Evolutionary conservation across 2,113 vertebrate genomes (phyloP).

Genomic region (Cnemophilus loriae): DNA sequence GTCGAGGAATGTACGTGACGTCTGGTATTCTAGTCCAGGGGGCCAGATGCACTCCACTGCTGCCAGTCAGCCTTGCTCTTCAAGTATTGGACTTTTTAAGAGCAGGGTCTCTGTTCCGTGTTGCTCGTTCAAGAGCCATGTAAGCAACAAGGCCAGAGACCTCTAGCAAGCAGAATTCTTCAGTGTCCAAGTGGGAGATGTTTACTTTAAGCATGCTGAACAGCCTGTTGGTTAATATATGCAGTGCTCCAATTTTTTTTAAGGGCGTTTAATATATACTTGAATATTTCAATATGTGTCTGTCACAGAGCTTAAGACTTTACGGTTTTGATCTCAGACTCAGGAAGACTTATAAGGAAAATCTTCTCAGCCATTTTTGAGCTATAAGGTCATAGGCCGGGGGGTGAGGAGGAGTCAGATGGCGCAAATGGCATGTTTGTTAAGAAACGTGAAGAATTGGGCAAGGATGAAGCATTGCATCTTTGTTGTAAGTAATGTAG

Average conservation of each 20-base stretch:
- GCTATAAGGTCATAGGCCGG: conserved; percentile 21
- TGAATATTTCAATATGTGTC: neutral
- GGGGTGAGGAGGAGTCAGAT: conserved; percentile 36
- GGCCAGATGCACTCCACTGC: neutral
- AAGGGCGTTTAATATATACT: neutral
- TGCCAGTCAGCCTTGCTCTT: neutral
- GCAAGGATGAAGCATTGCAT: conserved; percentile 30
- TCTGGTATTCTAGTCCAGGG: neutral
- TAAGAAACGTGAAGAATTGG: conserved; percentile 47
- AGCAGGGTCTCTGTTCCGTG: neutral
- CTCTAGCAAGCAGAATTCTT: neutral
- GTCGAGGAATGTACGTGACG: neutral
- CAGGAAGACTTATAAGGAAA: neutral
- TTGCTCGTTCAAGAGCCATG: neutral
- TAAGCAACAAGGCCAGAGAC: neutral
- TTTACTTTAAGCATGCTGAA: neutral
- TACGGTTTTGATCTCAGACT: neutral
- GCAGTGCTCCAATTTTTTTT: neutral
- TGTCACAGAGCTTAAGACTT: neutral
- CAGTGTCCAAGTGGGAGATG: neutral
- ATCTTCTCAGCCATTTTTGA: conserved; percentile 35
- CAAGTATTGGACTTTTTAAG: neutral
- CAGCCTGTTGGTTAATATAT: neutral
- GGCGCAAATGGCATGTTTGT: neutral
- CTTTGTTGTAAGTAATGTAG: conserved; percentile 51